Percentiles rank a stretch among this genome's conserved stretches.
phyloP scores from a whole-genome alignment of 2,113 vertebrate species.

The Bagarius yarrelli region DNA sequence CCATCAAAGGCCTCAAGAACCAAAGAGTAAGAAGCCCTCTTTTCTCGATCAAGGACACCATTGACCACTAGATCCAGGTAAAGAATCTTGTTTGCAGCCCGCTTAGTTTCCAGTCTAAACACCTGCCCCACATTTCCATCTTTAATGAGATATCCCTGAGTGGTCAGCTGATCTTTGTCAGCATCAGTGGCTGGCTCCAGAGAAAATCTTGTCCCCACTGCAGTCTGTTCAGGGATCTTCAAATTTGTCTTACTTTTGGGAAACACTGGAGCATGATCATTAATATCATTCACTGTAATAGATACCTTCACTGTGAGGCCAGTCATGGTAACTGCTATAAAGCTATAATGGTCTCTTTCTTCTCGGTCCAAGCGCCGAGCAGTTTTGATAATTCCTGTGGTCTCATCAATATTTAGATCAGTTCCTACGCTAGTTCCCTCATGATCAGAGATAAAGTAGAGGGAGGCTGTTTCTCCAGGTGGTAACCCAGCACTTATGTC shows the following conservation, averaged over 20 bases:
- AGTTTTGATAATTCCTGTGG: conserved; percentile 90
- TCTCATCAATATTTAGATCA: conserved; percentile 90
- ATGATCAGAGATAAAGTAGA: conserved; percentile 96
- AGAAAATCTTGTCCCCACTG: conserved; percentile 83
- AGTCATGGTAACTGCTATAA: conserved; percentile 92
- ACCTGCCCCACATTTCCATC: conserved; percentile 85
- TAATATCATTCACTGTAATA: conserved; percentile 90
- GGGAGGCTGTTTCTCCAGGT: conserved; percentile 77
- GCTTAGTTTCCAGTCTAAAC: conserved; percentile 86
- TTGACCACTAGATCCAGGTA: conserved; percentile 87
- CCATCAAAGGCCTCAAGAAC: conserved; percentile 92
- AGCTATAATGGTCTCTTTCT: conserved; percentile 86
- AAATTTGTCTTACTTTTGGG: conserved; percentile 75
- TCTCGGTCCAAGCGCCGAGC: conserved; percentile 88
- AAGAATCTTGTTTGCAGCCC: conserved; percentile 81
- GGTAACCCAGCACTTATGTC: conserved; percentile 93
- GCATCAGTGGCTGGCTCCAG: conserved; percentile 89
- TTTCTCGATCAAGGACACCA: conserved; percentile 85
- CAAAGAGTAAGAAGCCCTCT: conserved; percentile 78
- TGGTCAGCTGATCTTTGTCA: conserved; percentile 84
- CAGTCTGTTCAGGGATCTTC: conserved; percentile 89
- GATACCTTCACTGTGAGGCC: conserved; percentile 88
- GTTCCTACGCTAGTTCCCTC: conserved; percentile 84
- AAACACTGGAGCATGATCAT: conserved; percentile 89
- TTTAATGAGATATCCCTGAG: conserved; percentile 87